Conservation (phyloP, 2,113 vertebrate species). For the Brachypodius melanocephalos region DNA sequence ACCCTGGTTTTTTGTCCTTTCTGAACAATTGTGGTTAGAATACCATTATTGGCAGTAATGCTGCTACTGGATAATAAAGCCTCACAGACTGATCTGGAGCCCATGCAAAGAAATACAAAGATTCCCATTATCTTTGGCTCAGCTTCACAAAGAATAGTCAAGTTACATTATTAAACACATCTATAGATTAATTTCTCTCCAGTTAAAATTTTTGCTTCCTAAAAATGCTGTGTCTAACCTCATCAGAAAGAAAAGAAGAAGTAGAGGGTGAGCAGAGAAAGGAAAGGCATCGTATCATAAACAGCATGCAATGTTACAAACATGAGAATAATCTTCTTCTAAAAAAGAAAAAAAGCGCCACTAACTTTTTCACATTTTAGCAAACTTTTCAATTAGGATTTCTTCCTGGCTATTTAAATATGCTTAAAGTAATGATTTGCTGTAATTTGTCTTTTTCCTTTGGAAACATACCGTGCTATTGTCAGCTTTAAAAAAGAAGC, state of each 20-base stretch:
- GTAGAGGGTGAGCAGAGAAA: not conserved
- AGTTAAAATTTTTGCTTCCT: constrained; percentile 8
- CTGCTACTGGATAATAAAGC: not conserved
- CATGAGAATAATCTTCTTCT: not conserved
- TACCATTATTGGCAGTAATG: not conserved
- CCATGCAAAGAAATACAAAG: not conserved
- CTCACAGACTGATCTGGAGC: not conserved
- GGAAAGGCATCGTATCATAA: not conserved
- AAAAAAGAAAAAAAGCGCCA: not conserved
- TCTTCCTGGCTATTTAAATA: constrained; percentile 77
- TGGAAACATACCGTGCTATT: constrained; percentile 84
- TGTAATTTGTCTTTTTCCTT: constrained; percentile 80
- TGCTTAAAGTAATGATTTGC: constrained; percentile 80
- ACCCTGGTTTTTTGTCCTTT: not conserved
- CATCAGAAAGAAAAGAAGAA: not conserved
- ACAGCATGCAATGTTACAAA: not conserved
- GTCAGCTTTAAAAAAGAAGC: constrained; percentile 85
- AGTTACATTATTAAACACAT: not conserved
- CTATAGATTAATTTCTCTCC: not conserved
- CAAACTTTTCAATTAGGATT: constrained; percentile 78
- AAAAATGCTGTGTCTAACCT: not conserved
- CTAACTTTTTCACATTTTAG: constrained; percentile 69
- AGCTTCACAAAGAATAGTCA: not conserved
- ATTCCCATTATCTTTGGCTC: not conserved
- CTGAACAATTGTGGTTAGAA: not conserved